phyloP scores from a whole-genome alignment of 2,113 vertebrate species.

The Odontesthes bonariensis region DNA sequence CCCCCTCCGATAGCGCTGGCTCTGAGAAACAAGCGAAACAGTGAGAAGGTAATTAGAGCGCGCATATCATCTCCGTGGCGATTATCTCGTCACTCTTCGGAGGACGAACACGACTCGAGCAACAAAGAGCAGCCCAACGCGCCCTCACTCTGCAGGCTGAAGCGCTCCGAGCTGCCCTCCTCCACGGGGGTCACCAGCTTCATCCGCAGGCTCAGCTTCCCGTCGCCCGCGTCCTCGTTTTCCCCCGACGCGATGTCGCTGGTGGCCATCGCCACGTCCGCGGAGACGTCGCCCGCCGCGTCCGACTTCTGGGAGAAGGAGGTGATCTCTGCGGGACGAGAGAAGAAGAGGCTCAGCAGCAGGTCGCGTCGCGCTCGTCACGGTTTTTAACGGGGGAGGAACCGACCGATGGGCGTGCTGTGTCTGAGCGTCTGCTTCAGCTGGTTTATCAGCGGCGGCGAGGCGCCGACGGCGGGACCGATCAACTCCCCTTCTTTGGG shows the following conservation, averaged over 20 bases:
- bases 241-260: constrained; percentile 81
- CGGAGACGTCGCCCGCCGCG: constrained; percentile 72
- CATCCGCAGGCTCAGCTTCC: constrained; percentile 92
- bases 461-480: constrained; percentile 84
- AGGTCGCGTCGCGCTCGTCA: neutral
- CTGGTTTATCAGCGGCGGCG: constrained; percentile 88
- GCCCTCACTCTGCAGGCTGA: constrained; percentile 95
- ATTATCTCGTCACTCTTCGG: neutral
- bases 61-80: neutral
- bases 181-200: constrained; percentile 90
- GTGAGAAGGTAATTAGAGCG: neutral
- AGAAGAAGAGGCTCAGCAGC: neutral
- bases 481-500: constrained; percentile 91
- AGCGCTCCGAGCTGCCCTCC: constrained; percentile 88
- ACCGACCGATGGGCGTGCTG: constrained; percentile 98
- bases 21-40: constrained; percentile 75
- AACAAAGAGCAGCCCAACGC: neutral
- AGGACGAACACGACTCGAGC: too few relatives aligned
- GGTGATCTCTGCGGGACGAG: constrained; percentile 80
- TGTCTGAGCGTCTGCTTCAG: constrained; percentile 93
- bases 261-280: constrained; percentile 83
- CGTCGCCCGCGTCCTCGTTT: constrained; percentile 73
- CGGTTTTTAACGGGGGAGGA: neutral
- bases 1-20: constrained; percentile 82
- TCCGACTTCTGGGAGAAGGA: constrained; percentile 83